Conservation (phyloP, 2,113 vertebrate species). For the Dolichotis patagonum region DNA sequence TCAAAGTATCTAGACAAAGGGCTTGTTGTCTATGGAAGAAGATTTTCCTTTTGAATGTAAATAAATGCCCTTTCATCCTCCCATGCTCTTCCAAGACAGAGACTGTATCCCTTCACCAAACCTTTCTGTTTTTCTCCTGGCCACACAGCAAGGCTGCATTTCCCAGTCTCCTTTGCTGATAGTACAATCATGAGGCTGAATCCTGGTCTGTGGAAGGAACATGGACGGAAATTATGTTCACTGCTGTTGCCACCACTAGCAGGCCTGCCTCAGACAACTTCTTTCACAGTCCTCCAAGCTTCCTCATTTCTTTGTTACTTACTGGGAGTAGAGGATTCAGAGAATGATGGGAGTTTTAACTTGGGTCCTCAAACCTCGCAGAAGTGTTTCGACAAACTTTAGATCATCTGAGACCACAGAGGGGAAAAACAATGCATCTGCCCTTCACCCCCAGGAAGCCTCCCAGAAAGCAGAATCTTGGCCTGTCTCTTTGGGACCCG, state of each 20-base stretch:
- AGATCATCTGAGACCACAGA: not conserved
- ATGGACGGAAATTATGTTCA: not conserved
- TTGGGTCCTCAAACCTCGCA: not conserved
- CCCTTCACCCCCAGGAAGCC: no score
- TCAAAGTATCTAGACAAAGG: not conserved
- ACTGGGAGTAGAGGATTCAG: not conserved
- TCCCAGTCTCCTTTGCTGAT: not conserved
- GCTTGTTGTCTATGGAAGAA: not conserved
- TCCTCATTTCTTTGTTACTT: not conserved
- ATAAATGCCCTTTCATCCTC: not conserved
- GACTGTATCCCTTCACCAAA: not conserved
- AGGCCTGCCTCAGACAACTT: not conserved
- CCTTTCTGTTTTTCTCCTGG: not conserved
- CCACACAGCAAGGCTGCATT: fast-evolving
- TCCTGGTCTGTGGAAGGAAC: not conserved
- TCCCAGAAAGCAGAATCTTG: no score
- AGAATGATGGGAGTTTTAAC: not conserved
- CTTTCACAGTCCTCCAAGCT: no score
- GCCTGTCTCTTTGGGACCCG: no score
- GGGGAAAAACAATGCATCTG: not conserved
- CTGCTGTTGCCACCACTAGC: fast-evolving
- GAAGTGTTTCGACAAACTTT: not conserved
- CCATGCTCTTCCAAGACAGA: not conserved
- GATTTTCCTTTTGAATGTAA: not conserved
- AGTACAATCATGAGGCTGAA: not conserved